Base-by-base conservation (phyloP, 2,113 vertebrate genomes). In the Ciconia maguari region DNA sequence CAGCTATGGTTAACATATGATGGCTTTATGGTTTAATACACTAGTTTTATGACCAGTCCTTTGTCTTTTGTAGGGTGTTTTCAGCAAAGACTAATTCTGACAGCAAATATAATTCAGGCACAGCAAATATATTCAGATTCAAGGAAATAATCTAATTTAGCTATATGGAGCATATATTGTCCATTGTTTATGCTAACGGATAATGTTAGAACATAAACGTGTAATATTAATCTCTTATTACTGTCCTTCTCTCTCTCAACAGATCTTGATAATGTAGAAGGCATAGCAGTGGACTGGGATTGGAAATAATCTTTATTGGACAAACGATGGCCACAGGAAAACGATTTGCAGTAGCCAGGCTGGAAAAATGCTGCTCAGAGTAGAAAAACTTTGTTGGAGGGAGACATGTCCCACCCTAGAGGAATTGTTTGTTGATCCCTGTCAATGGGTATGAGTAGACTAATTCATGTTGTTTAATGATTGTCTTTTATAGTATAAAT, bases 201-300 rank as follows among this genome's bases (percentile, higher is more conserved):
- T 87, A 51, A 25, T 7, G 7, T 52, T 74, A 84, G n/a, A 64
- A 25, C 10, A 34, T 14, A 27, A 83, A 34, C 16, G 9, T 85
- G 29, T 26, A 32, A 17, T 38, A 51, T 24, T 57, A 62, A 44
- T 61, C 6, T 61, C 13, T 71, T 24, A 13, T 17, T 55, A 10
- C 26, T 61, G 6, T 29, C 16, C 16, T 41, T 78, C 9, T 64
- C 15, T 90, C 11, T 62, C 38, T 83, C 51, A 58, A 70, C 84
- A 99, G 99, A 99, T 95, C 98, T 99, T 8, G 99, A 99, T 97
- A 99, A 99, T 57, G 99, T 99, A 34, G 99, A 99, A 97, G 99
- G 99, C 32, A 99, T 99, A 94, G 99, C 99, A 64, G 99, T 99
- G 93, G 99, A 99, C 94, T 99, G 99, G 99, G 99, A 99, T 99